Conservation (phyloP, 2,797 vertebrate species). For the Babyrousa celebensis region DNA sequence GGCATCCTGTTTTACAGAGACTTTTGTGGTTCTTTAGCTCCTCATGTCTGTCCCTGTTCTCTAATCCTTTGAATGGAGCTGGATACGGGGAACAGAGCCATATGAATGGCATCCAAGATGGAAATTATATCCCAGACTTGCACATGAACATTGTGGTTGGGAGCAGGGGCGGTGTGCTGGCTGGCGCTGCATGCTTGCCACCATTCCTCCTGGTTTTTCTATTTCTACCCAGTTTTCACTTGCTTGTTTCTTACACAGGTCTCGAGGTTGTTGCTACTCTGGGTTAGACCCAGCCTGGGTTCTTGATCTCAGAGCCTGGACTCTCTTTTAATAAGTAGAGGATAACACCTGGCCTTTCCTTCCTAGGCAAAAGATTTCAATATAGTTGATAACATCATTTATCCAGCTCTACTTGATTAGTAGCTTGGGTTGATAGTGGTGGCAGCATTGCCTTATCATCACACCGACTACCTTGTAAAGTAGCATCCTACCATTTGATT, state of each 20-base stretch:
- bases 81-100: constrained; percentile 32
- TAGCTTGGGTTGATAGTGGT: neutral
- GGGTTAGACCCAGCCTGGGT: neutral
- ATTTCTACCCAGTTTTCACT: neutral
- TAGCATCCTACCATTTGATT: neutral
- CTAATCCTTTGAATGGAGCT: constrained; percentile 61
- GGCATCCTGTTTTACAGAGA: constrained; percentile 60
- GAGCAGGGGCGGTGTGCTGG: neutral
- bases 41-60: constrained; percentile 23
- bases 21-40: constrained; percentile 57
- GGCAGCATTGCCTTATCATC: too few relatives aligned
- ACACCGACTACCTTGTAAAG: neutral
- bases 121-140: neutral
- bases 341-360: neutral
- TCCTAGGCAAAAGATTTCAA: neutral
- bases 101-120: constrained; percentile 38
- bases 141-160: neutral
- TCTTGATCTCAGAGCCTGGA: neutral
- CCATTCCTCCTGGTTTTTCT: neutral
- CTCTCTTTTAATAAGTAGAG: neutral
- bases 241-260: neutral
- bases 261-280: neutral
- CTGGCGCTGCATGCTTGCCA: neutral
- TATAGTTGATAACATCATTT: neutral
- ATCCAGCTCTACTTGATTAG: neutral